A percentile compares a stretch with the other conserved stretches of the same genome.
phyloP scores from a whole-genome alignment of 2,113 vertebrate species.

The Cyphomyrus discorhynchus region DNA sequence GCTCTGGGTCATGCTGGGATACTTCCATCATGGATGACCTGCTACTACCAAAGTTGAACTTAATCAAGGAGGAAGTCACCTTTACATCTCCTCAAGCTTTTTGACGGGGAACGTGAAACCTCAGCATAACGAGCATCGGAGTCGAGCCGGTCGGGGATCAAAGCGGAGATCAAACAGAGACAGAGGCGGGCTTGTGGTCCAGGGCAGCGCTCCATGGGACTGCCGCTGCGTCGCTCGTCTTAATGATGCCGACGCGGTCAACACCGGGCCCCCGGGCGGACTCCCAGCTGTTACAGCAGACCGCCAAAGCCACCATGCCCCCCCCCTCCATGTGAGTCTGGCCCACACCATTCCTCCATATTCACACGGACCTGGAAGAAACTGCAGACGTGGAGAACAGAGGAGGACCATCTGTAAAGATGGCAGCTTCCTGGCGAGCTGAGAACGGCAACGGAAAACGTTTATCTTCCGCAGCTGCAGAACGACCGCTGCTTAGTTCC shows the following conservation, averaged over 20 bases:
- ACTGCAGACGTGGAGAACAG: constrained; percentile 28
- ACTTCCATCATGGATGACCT: background rate
- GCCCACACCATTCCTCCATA: background rate
- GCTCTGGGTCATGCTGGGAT: background rate
- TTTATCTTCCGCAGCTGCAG: constrained; percentile 19
- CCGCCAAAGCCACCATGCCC: background rate
- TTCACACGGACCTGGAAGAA: constrained; percentile 15
- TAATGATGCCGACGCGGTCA: background rate
- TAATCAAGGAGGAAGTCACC: background rate
- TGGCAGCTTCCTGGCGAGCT: constrained; percentile 22
- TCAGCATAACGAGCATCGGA: background rate
- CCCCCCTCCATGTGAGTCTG: background rate
- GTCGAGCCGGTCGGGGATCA: background rate
- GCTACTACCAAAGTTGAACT: background rate
- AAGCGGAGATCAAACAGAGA: background rate
- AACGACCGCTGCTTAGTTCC: background rate
- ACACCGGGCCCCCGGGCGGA: background rate
- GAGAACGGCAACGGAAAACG: constrained; percentile 9
- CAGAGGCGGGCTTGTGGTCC: background rate
- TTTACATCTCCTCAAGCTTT: background rate
- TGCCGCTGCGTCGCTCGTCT: background rate
- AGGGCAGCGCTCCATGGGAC: background rate
- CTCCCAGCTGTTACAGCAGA: background rate
- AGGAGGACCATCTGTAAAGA: constrained; percentile 28
- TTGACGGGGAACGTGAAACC: background rate